Conservation (phyloP, 2,888 invertebrate species). For the Nasonovia ribisnigri region DNA sequence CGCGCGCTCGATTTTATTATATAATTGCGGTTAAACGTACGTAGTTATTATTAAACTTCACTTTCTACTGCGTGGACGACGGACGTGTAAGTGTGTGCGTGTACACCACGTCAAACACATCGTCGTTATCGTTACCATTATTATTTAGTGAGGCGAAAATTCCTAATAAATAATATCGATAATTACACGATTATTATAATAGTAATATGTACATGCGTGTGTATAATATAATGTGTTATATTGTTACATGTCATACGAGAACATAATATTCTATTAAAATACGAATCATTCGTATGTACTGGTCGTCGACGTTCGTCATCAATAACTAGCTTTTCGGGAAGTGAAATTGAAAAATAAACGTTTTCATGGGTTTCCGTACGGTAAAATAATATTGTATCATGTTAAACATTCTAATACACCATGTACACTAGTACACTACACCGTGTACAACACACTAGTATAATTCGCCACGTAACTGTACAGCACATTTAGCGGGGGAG, state of each 20-base stretch:
- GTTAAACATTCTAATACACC: not conserved
- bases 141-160: constrained; percentile 20
- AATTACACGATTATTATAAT: not conserved
- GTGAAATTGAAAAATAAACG: not conserved
- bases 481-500: not conserved
- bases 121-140: not conserved
- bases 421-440: not conserved
- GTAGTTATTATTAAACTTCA: constrained; percentile 17
- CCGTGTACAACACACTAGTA: not conserved
- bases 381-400: not conserved
- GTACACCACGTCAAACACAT: constrained; percentile 5
- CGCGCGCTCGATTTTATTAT: constrained; percentile 12
- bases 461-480: not conserved
- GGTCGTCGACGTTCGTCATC: not conserved
- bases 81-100: constrained; percentile 5
- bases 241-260: not conserved
- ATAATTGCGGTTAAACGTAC: constrained; percentile 20
- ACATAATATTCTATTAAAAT: not conserved
- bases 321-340: not conserved
- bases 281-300: not conserved
- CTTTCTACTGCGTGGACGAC: not conserved
- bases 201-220: not conserved
- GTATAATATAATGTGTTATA: not conserved
- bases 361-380: not conserved
- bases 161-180: constrained; percentile 20